Conservation (phyloP, 2,888 invertebrate genomes). For the Conops quadrifasciatus region DNA sequence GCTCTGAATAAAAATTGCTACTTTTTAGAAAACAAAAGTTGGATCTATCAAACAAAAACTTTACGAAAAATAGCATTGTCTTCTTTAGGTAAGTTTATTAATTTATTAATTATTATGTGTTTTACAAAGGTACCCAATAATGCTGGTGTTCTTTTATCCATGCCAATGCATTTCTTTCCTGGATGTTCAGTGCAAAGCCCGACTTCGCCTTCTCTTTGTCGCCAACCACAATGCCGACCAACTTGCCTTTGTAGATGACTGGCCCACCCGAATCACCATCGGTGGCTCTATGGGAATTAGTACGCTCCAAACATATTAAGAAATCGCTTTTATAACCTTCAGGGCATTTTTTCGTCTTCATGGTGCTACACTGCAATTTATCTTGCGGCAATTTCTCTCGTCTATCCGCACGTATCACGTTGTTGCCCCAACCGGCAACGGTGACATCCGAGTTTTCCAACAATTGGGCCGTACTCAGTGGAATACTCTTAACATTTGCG, state of each 20-base stretch:
- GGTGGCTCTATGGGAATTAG: slow-evolving; percentile 61
- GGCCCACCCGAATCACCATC: slow-evolving; percentile 59
- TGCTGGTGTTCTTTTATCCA: too few relatives aligned
- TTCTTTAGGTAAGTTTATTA: too few relatives aligned
- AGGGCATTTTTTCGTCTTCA: background rate
- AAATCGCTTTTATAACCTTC: too few relatives aligned
- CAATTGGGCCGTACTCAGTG: background rate
- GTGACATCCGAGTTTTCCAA: background rate
- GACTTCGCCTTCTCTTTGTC: too few relatives aligned
- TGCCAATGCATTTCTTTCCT: too few relatives aligned
- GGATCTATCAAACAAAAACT: too few relatives aligned
- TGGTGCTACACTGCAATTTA: slow-evolving; percentile 45
- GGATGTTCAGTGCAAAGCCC: too few relatives aligned
- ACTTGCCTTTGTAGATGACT: slow-evolving; percentile 49
- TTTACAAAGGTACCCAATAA: too few relatives aligned
- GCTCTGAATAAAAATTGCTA: too few relatives aligned
- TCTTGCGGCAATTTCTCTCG: slow-evolving; percentile 52
- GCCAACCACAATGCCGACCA: slow-evolving; percentile 57
- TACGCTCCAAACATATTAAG: background rate
- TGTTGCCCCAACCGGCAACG: slow-evolving; percentile 4
- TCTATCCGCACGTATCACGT: slow-evolving; percentile 49
- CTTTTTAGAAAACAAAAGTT: too few relatives aligned
- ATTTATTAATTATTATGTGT: too few relatives aligned
- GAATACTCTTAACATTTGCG: background rate
- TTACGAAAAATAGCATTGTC: too few relatives aligned